Conservation (phyloP, 2,888 invertebrate species). For the Aspidiotus rigidus region DNA sequence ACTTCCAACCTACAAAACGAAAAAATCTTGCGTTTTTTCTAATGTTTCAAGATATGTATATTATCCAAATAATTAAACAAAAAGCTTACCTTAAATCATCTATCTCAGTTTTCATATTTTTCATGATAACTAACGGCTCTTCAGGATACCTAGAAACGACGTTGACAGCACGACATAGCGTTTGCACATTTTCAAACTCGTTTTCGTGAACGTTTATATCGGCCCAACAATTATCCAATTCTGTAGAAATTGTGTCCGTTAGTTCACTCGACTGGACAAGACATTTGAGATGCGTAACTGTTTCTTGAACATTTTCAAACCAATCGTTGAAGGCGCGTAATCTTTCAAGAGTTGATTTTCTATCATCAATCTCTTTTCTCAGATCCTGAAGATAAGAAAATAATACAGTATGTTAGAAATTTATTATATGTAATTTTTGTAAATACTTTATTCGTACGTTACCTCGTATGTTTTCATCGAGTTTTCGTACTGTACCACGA, state of each 20-base stretch:
- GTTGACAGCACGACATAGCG: constrained; percentile 11
- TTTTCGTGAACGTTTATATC: constrained; percentile 30
- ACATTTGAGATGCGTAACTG: constrained; percentile 33
- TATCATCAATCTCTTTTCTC: constrained; percentile 62
- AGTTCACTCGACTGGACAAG: constrained; percentile 31
- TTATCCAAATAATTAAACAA: background rate
- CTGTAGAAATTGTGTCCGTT: constrained; percentile 23
- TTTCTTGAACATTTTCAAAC: constrained; percentile 69
- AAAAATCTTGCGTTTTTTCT: background rate
- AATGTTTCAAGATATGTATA: background rate
- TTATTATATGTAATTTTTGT: background rate
- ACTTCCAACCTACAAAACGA: constrained; percentile 21
- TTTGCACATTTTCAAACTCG: constrained; percentile 17
- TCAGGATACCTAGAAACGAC: constrained; percentile 6
- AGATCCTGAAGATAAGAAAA: constrained; percentile 45
- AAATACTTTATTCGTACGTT: background rate
- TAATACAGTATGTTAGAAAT: background rate
- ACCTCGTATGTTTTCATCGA: constrained; percentile 21
- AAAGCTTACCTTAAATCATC: constrained; percentile 22
- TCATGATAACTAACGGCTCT: constrained; percentile 17
- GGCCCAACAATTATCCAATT: constrained; percentile 30
- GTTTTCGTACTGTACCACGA: constrained; percentile 16
- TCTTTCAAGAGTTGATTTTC: constrained; percentile 64
- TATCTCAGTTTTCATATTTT: constrained; percentile 16
- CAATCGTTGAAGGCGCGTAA: constrained; percentile 76